A percentile compares a stretch with the other conserved stretches of the same genome.
phyloP scores from a whole-genome alignment of 2,888 invertebrate species.

The Cylindroiulus punctatus region DNA sequence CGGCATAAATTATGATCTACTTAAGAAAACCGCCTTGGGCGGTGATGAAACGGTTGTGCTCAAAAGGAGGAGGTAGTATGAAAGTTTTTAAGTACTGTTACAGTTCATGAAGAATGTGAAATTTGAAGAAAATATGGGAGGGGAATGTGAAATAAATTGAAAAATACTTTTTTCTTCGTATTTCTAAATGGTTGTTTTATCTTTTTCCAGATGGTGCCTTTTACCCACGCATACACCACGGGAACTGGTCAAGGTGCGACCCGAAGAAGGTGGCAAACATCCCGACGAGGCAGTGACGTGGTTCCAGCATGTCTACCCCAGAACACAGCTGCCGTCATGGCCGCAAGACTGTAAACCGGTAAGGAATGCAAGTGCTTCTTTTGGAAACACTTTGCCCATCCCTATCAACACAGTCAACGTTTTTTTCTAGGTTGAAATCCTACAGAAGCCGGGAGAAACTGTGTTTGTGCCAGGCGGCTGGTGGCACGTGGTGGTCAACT shows the following conservation, averaged over 20 bases:
- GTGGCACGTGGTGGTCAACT: conserved; percentile 99
- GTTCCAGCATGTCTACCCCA: conserved; percentile 95
- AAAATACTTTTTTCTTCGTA: background rate
- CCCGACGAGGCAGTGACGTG: conserved; percentile 98
- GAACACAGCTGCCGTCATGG: conserved; percentile 88
- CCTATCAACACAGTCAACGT: background rate
- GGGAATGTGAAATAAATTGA: background rate
- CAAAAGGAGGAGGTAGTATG: too few species aligned
- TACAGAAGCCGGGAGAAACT: conserved; percentile 96
- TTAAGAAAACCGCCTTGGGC: too few species aligned
- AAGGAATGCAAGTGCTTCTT: conserved; percentile 61
- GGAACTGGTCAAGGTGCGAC: conserved; percentile 92
- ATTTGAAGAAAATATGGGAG: too few species aligned
- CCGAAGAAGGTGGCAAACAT: conserved; percentile 93
- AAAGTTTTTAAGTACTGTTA: too few species aligned
- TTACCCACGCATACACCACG: conserved; percentile 97
- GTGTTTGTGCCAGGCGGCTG: conserved; percentile 99
- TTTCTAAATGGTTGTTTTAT: background rate
- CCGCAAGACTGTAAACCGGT: conserved; percentile 90
- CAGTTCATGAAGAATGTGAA: too few species aligned
- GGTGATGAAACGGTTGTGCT: too few species aligned
- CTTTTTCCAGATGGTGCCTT: conserved; percentile 85
- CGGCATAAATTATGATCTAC: too few species aligned
- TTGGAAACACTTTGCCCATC: background rate
- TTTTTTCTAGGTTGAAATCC: conserved; percentile 80